Evolutionary conservation across 1,140 invertebrate genomes (phyloP), one percentile per base, ranked within the genome.

Genomic region (Armadillidium nasatum): DNA sequence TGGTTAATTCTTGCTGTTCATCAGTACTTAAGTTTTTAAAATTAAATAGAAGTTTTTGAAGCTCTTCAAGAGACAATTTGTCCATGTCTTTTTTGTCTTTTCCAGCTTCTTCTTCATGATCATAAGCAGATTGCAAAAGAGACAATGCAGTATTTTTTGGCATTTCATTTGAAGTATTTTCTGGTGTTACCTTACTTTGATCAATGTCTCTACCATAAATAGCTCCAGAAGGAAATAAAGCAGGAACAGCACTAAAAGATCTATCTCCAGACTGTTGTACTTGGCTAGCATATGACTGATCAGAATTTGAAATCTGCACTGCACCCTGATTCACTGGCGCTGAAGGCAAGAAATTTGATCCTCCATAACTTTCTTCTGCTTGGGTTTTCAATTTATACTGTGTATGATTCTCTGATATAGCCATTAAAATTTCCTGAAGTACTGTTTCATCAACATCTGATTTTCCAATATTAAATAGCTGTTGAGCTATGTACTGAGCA

Each of bases 371-470:
- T 22, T 9, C 15, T 71, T 72, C n/a, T 33, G 9, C 54, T 19
- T 73, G 72, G 19, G 54, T 73, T 54, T 73, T 60, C 2, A 75
- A 4, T n/a, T 68, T 60, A 67, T 68, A 46, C 44, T 76, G 75
- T 19, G 72, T 72, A 75, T 80, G 79, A 10, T 72, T 60, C 50
- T 76, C 75, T 72, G 77, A 80, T 15, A 80, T 76, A 68, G 76
- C 75, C 46, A 78, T 22, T 7, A 80, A 66, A 21, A 80, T 78
- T 22, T 78, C 77, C 19, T 80, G 79, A 7, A 80, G 46, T n/a
- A 78, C 79, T 69, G 72, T 69, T 77, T 80, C 79, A 76, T 72
- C 76, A 44, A 72, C 79, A 76, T 80, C 73, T 21, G 79, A 78
- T 11, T 80, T 80, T 22, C 79, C 79, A 69, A 80, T 74, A 66